Base-by-base conservation (phyloP, 2,888 invertebrate species). In the Hyposoter dolosus region DNA sequence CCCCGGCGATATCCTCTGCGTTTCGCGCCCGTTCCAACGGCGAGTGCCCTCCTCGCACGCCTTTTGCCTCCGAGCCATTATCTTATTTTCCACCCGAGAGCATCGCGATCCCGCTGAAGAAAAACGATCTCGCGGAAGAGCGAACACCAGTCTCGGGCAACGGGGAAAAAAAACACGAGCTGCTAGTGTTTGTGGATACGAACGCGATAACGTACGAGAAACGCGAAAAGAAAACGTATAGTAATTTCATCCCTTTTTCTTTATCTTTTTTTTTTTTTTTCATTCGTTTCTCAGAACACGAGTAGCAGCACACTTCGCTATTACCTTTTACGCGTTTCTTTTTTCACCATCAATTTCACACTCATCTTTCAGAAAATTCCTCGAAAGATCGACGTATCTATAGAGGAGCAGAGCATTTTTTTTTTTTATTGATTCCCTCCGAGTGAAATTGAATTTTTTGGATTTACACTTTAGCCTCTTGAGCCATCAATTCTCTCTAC, bases 51-150 rank as follows among this genome's bases (percentile, higher is more conserved):
- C 28, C 68, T 77, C 68, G 65, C 80, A 90, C 91, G 90, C 92
- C 92, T 90, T 91, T 87, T 88, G 85, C 88, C 85, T 91, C 88
- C 87, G 87, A 90, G 92, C 93, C 93, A 94, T 94, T 94, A 94
- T 94, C 94, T 94, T 92, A 92, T 94, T 94, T 94, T 93, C 93
- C 93, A 93, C 93, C 87, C 91, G 93, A 90, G 92, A 92, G 92
- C 92, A 92, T 92, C 92, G 90, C 91, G 91, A 92, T 91, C 86
- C 83, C 88, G 79, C 92, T 90, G 90, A 92, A 93, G 93, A 93
- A 93, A 93, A 93, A 93, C 92, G 92, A 92, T 92, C 90, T 86
- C 89, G 83, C 82, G 84, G 82, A 78, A 84, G 85, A 85, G 84
- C 81, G 86, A 86, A 81, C 83, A 87, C 79, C 65, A 40, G 45